Evolutionary conservation across 2,797 vertebrate genomes (phyloP).

Genomic region (Sebastiscus albofasciatus): DNA sequence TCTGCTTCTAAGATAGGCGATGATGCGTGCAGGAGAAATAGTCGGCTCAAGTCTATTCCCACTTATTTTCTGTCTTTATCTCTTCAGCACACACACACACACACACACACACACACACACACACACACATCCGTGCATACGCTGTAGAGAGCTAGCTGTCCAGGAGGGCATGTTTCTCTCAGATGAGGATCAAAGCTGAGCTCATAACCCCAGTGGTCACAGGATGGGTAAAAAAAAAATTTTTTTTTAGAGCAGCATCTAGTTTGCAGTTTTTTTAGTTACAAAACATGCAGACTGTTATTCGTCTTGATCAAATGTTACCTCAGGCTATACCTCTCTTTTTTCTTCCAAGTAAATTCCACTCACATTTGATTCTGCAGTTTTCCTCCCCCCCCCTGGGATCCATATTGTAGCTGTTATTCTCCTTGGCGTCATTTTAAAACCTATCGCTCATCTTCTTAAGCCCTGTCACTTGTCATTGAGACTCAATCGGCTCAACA

Average conservation of each 20-base stretch:
- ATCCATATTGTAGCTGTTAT: constrained; percentile 19
- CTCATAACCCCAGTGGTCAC: neutral
- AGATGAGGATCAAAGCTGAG: neutral
- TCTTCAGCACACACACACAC: constrained; percentile 1
- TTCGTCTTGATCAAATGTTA: constrained; percentile 23
- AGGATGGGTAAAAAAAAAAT: neutral
- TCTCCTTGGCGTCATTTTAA: constrained; percentile 14
- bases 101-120: neutral
- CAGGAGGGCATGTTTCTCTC: neutral
- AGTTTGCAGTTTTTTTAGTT: constrained; percentile 4
- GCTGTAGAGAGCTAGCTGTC: constrained; percentile 7
- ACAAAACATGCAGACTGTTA: neutral
- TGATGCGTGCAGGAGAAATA: constrained; percentile 40
- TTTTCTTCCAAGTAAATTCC: neutral
- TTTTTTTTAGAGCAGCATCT: neutral
- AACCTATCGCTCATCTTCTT: constrained; percentile 28
- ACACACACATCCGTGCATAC: neutral
- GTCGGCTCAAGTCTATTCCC: constrained; percentile 41
- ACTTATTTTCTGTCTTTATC: constrained; percentile 33
- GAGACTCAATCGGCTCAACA: constrained; percentile 16
- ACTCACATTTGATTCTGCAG: neutral
- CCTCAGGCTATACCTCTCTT: neutral
- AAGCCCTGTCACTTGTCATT: constrained; percentile 40
- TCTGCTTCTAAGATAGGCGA: constrained; percentile 32
- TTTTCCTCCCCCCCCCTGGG: constrained; percentile 5